Percentiles rank a stretch among this genome's conserved stretches.
phyloP scores from a whole-genome alignment of 1,140 invertebrate species.

The Caenorhabditis inopinata region DNA sequence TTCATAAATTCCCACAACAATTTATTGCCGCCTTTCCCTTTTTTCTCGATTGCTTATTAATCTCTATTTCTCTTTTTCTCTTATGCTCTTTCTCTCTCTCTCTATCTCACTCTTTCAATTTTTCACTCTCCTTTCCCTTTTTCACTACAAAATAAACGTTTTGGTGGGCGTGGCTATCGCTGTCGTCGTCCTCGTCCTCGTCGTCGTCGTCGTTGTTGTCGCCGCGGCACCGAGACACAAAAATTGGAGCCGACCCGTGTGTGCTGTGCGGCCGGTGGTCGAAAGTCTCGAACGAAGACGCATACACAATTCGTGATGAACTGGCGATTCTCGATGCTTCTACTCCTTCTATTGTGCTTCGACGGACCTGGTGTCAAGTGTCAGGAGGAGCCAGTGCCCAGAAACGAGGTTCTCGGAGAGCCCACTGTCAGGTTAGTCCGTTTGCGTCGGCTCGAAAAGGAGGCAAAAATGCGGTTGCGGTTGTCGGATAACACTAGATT shows the following conservation, averaged over 20 bases:
- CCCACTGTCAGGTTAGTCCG: conserved; percentile 15
- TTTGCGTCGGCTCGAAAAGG: neutral
- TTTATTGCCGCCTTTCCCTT: neutral
- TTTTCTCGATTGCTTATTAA: neutral
- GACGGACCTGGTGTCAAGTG: conserved; percentile 12
- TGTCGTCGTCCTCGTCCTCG: too few relatives aligned
- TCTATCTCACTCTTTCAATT: neutral
- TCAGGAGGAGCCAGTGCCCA: neutral
- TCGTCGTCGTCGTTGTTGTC: too few relatives aligned
- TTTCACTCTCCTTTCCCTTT: neutral
- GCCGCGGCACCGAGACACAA: neutral
- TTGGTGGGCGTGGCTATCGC: conserved; percentile 17
- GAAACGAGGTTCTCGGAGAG: conserved; percentile 21
- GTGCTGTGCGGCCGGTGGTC: neutral
- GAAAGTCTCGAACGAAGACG: neutral
- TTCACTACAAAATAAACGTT: conserved; percentile 20
- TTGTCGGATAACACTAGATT: too few relatives aligned
- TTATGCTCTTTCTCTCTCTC: too few relatives aligned
- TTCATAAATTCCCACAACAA: too few relatives aligned
- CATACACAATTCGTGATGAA: neutral
- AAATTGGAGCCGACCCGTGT: conserved; percentile 9
- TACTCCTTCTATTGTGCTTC: conserved; percentile 20
- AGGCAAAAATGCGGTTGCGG: too few relatives aligned
- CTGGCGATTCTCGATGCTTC: conserved; percentile 16
- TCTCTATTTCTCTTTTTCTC: neutral